Base-by-base conservation (phyloP, 2,113 vertebrate species). In the Piaya cayana region DNA sequence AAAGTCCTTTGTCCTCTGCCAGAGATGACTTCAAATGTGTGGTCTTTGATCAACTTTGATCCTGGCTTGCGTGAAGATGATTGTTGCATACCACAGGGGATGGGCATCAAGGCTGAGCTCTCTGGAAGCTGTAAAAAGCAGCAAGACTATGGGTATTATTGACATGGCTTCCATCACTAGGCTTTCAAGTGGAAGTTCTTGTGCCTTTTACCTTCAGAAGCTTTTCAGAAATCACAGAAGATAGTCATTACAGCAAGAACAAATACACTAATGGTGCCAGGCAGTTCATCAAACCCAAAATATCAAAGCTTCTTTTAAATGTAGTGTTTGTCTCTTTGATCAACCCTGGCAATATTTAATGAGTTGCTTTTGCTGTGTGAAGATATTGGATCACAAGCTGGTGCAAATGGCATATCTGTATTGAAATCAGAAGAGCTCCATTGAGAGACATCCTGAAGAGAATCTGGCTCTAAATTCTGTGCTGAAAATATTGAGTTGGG, bases 181-280 rank as follows among this genome's bases (percentile, higher is more conserved):
- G 78, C 93, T 97, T 96, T 96, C 70, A 95, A 83, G 67, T 94
- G 56, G 17, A 90, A 74, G 72, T 80, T 82, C 34, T 85, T 71
- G 45, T 1, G 59, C 77, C 63, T 90, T 75, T 90, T 29, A 92
- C 90, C 67, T 87, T 94, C 55, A 86, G 64, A 25, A 64, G 19
- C 23, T 5, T 82, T 94, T 89, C 59, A 63, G 80, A 84, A 93
- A 88, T 80, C 71, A n/a, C 42, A 84, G n/a, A 17, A 78, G 56
- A 79, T 88, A 80, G 47, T 49, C 82, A 91, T 95, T 96, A 92
- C n/a, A 21, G 25, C 59, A 87, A 91, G 85, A 94, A 89, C 64
- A 83, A 72, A 67, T 26, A n/a, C 43, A 30, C 70, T 96, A 94
- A 96, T 88, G 91, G 82, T 69, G 30, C 82, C 3, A 7, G 22